Evolutionary conservation across 2,113 vertebrate species (phyloP).

Genomic region (Calyptomena viridis): DNA sequence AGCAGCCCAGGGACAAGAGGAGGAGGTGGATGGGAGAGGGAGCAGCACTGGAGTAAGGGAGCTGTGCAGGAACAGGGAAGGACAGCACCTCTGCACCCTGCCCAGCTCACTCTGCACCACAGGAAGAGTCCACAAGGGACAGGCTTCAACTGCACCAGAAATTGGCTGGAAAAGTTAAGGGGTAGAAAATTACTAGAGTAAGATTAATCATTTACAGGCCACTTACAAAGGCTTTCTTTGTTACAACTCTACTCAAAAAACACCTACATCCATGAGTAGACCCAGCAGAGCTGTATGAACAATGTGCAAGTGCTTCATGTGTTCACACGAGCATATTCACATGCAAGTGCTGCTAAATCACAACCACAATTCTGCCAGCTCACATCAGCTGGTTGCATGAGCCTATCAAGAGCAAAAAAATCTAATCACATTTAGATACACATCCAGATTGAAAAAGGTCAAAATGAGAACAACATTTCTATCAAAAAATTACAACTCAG

Average conservation of each 20-base stretch:
- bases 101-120: neutral
- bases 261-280: neutral
- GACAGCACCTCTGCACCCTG: neutral
- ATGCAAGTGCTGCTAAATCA: neutral
- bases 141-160: neutral
- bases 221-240: neutral
- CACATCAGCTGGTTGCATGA: neutral
- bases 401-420: neutral
- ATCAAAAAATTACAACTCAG: neutral
- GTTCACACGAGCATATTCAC: neutral
- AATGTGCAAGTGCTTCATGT: neutral
- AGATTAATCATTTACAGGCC: neutral
- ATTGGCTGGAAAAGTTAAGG: neutral
- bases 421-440: neutral
- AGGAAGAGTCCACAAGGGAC: neutral
- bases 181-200: neutral
- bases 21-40: neutral
- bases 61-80: neutral
- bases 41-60: neutral
- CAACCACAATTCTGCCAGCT: neutral
- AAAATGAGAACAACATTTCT: neutral
- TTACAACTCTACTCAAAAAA: neutral
- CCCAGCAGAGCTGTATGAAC: neutral
- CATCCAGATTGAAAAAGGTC: neutral
- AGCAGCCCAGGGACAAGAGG: neutral